Evolutionary conservation across 1,140 invertebrate species (phyloP).

Genomic region (Hylaeus anthracinus): DNA sequence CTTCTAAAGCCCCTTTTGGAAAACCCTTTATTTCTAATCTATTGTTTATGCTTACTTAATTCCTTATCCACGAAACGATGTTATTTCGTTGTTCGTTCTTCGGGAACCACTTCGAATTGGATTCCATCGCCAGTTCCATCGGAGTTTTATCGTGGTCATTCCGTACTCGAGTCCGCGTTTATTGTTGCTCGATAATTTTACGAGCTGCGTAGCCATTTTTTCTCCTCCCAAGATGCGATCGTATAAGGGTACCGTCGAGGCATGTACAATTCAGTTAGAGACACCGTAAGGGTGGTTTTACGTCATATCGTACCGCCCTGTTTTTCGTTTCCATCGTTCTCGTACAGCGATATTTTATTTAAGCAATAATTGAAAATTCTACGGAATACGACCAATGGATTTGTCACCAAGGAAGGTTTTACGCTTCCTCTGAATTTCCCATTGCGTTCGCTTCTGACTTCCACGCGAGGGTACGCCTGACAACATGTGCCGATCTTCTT

Average conservation of each 20-base stretch:
- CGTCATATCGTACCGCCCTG: constrained; percentile 63
- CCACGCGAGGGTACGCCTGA: not conserved
- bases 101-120: constrained; percentile 7
- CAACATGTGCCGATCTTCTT: constrained; percentile 22
- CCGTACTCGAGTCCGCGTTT: constrained; percentile 50
- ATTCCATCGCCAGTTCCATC: constrained; percentile 10
- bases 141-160: constrained; percentile 51
- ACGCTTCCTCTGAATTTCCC: constrained; percentile 68
- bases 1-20: too few relatives aligned
- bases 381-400: constrained; percentile 73
- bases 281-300: constrained; percentile 61
- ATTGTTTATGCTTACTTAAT: too few relatives aligned
- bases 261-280: constrained; percentile 69
- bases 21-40: too few relatives aligned
- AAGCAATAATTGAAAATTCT: constrained; percentile 75
- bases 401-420: constrained; percentile 74
- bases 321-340: constrained; percentile 31
- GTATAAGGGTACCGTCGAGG: constrained; percentile 47
- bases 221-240: constrained; percentile 31
- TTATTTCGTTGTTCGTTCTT: not conserved
- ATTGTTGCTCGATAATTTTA: constrained; percentile 63
- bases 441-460: constrained; percentile 30
- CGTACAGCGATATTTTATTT: constrained; percentile 72
- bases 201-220: constrained; percentile 35
- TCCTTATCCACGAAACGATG: not conserved